These are phyloP conservation scores for Sisor rabdophorus DNA, from an alignment of 2,113 vertebrate species.

Conservation along the genomic window DNA sequence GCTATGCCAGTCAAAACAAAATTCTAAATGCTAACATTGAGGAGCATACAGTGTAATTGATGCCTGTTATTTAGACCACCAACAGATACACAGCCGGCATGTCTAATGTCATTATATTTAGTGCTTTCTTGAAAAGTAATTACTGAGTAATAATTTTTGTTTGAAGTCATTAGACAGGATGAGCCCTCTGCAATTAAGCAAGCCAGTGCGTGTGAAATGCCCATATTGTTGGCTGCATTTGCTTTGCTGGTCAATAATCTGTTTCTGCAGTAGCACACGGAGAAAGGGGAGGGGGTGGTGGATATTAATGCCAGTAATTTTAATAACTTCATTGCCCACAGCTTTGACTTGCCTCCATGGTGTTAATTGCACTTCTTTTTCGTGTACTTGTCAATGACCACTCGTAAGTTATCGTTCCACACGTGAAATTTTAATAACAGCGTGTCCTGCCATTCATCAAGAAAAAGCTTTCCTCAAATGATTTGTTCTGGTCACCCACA, in stretches of 20 bases:
- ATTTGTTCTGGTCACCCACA: constrained; percentile 51
- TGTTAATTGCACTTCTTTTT: constrained; percentile 57
- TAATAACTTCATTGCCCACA: constrained; percentile 42
- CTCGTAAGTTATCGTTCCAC: constrained; percentile 50
- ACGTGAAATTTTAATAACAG: constrained; percentile 59
- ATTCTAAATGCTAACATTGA: not conserved
- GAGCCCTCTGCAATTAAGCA: constrained; percentile 14
- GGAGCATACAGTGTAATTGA: not conserved
- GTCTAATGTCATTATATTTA: constrained; percentile 24
- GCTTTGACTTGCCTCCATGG: constrained; percentile 37
- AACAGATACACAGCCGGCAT: constrained; percentile 18
- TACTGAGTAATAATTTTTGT: constrained; percentile 26
- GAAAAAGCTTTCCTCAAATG: constrained; percentile 48
- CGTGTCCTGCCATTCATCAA: constrained; percentile 48
- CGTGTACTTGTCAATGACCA: constrained; percentile 48
- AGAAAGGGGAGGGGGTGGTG: constrained; percentile 18
- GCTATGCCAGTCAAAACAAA: not conserved
- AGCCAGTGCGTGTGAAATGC: constrained; percentile 12
- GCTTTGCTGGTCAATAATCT: constrained; percentile 53
- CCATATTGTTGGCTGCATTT: constrained; percentile 24
- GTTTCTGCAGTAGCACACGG: constrained; percentile 50
- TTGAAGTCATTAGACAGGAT: constrained; percentile 29
- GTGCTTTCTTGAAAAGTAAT: constrained; percentile 9
- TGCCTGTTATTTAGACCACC: constrained; percentile 18
- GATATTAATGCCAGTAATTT: constrained; percentile 53